Conservation (phyloP, 2,113 vertebrate genomes). For the Lepisosteus oculatus region DNA sequence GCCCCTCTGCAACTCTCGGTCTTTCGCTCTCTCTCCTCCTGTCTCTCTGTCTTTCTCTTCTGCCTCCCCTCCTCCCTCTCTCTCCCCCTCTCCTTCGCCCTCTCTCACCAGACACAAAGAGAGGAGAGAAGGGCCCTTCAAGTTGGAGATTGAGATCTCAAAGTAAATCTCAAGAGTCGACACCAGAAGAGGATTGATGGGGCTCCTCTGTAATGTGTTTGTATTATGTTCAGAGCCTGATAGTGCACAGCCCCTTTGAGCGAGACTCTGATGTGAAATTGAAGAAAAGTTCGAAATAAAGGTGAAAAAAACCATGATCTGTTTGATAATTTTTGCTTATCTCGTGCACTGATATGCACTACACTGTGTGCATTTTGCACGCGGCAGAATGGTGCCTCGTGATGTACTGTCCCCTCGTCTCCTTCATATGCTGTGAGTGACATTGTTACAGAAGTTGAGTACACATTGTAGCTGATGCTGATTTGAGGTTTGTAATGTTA, state of each 20-base stretch:
- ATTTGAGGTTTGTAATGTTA: conserved; percentile 36
- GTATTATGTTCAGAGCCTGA: conserved; percentile 37
- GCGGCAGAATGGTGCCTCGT: neutral
- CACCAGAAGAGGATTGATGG: conserved; percentile 37
- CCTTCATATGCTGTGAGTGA: conserved; percentile 20
- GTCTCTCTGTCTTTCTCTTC: conserved; percentile 15
- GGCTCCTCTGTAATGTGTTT: conserved; percentile 35
- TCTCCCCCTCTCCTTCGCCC: conserved; percentile 26
- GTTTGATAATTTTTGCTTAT: neutral
- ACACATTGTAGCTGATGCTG: conserved; percentile 34
- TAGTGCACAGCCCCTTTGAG: conserved; percentile 33
- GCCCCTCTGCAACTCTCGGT: conserved; percentile 24
- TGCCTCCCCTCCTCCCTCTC: conserved; percentile 9
- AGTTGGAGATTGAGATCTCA: conserved; percentile 44
- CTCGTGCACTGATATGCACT: neutral
- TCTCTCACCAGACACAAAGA: conserved; percentile 40
- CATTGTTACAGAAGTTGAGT: conserved; percentile 19
- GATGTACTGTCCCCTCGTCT: conserved; percentile 18
- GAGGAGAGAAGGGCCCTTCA: conserved; percentile 43
- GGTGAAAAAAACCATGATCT: conserved; percentile 11
- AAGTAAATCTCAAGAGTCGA: conserved; percentile 35
- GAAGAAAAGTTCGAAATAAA: too few relatives aligned
- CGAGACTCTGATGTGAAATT: conserved; percentile 33
- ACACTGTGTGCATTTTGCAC: neutral
- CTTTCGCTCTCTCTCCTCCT: conserved; percentile 38